Base-by-base conservation (phyloP, 2,888 invertebrate species). In the Cosmia trapezina region DNA sequence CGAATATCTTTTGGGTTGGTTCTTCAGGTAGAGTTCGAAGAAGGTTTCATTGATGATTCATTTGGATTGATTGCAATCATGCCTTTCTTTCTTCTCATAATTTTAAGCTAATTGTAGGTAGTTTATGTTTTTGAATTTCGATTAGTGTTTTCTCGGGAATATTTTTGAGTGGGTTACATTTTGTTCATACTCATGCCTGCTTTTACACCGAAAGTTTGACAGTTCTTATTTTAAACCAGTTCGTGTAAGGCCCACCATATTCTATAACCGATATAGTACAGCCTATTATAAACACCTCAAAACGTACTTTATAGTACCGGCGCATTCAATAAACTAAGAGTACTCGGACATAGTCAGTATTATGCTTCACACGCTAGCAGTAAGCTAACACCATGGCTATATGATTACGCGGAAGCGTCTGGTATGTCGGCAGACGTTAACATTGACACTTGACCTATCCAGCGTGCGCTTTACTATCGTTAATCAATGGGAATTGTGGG, bases 401-500 rank as follows among this genome's bases (percentile, higher is more conserved):
- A 77, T 70, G 74, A 77, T 76, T 88, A 86, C 88, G 74, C 73
- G 83, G 88, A 88, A 88, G 69, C 73, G 74, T 59, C 54, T 59
- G 77, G 80, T 76, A 86, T 78, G 86, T 73, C 69, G 70, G 65
- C 69, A 73, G 76, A 73, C 79, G 78, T 83, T 78, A 73, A 73
- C 73, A 70, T 70, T 77, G 87, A 83, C 83, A 88, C 81, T 73
- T 86, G 88, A 88, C 88, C 84, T 86, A 83, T 81, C 81, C 81
- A 78, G 83, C 62, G 76, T 66, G 43, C 57, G 65, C 59, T 79
- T 76, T 70, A 56, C 73, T 76, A 79, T 74, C 33, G 43, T 54
- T 28, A 45, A 68, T 71, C 63, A 60, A 63, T 69, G 37, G 51
- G 5, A 49, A 22, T 47, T 33, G 14, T 65, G 45, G 17, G 12